Conservation (phyloP, 2,888 invertebrate species). For the Acanthopleura granulata region DNA sequence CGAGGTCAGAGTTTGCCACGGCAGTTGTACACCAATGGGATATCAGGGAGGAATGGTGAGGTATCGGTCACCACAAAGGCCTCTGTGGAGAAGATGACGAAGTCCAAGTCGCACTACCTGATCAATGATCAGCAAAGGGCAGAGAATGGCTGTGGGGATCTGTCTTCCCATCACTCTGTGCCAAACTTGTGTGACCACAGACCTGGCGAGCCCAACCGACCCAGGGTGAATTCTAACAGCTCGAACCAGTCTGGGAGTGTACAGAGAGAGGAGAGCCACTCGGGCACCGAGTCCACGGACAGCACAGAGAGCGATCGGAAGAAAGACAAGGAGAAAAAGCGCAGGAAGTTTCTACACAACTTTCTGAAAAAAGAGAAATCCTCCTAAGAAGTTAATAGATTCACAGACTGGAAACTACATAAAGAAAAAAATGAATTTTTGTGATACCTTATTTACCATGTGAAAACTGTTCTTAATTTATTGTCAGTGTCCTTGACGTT, state of each 20-base stretch:
- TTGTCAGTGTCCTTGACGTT: no score
- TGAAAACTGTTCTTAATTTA: no score
- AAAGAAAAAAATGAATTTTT: no score
- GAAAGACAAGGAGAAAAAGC: constrained; percentile 9
- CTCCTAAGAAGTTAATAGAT: neutral
- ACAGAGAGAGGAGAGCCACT: neutral
- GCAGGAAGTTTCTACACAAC: neutral
- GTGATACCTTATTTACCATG: no score
- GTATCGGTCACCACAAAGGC: no score
- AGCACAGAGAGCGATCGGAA: neutral
- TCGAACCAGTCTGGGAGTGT: neutral
- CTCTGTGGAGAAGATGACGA: neutral
- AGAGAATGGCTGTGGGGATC: neutral
- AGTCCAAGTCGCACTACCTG: constrained; percentile 1
- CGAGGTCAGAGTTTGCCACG: no score
- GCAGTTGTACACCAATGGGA: no score
- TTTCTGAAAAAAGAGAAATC: constrained; percentile 11
- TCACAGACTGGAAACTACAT: no score
- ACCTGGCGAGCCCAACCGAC: neutral
- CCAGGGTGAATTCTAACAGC: neutral
- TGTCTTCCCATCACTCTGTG: neutral
- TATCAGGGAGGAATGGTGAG: no score
- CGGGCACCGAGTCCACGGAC: constrained; percentile 3
- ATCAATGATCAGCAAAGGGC: neutral
- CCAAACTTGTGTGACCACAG: neutral